These are phyloP conservation scores for Drosophila histrio DNA, from an alignment of 2,888 invertebrate genomes.

Conservation along the genomic window DNA sequence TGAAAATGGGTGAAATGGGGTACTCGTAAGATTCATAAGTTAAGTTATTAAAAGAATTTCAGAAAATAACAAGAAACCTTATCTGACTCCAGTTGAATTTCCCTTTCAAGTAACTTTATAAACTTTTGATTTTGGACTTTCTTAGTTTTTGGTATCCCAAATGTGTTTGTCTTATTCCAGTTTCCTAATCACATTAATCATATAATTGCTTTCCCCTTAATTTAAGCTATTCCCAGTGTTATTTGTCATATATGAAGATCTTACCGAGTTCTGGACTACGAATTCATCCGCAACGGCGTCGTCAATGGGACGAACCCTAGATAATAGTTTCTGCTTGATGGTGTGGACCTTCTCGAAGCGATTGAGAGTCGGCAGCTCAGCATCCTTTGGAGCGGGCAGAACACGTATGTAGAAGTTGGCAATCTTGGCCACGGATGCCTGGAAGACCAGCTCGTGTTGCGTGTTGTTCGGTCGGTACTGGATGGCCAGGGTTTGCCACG, in stretches of 20 bases:
- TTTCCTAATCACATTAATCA: too few relatives aligned
- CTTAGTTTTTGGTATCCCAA: too few relatives aligned
- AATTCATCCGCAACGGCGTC: conserved; percentile 46
- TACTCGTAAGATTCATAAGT: not conserved
- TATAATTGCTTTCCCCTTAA: too few relatives aligned
- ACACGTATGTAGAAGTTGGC: conserved; percentile 85
- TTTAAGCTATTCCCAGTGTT: too few relatives aligned
- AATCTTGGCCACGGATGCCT: conserved; percentile 85
- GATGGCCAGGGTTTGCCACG: conserved; percentile 86
- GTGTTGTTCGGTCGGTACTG: conserved; percentile 85
- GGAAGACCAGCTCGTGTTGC: conserved; percentile 89
- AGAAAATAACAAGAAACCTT: too few relatives aligned
- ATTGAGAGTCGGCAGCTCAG: not conserved
- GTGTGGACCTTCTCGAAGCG: conserved; percentile 46
- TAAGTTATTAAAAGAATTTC: too few relatives aligned
- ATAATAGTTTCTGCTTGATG: conserved; percentile 5
- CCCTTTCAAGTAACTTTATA: too few relatives aligned
- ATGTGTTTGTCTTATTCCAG: too few relatives aligned
- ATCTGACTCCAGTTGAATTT: too few relatives aligned
- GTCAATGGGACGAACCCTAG: not conserved
- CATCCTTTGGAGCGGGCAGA: conserved; percentile 29
- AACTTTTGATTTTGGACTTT: too few relatives aligned
- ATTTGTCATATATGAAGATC: not conserved
- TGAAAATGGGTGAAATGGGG: not conserved
- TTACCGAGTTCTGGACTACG: conserved; percentile 73